These are phyloP conservation scores for Callyntrura sp. DNA, from an alignment of 2,888 invertebrate genomes.

Conservation along the genomic window DNA sequence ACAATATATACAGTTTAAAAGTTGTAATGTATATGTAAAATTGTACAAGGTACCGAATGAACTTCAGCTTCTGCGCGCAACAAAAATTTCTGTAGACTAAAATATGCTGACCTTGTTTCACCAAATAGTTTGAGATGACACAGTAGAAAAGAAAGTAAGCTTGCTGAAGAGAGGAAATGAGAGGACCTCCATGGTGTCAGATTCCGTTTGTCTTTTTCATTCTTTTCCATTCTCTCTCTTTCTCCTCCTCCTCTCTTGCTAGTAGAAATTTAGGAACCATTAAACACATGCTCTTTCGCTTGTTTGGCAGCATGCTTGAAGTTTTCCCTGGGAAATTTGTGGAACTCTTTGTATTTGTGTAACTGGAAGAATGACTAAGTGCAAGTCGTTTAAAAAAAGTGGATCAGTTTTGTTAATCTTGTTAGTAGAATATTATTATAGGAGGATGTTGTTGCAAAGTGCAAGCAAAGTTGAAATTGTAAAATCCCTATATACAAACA, in stretches of 20 bases:
- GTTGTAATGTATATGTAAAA: too few relatives aligned
- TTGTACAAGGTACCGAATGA: too few relatives aligned
- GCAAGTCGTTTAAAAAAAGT: constrained; percentile 42
- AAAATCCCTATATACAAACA: constrained; percentile 22
- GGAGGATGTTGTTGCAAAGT: constrained; percentile 25
- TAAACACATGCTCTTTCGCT: constrained; percentile 55
- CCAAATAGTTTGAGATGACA: background rate
- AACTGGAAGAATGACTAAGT: background rate
- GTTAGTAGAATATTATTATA: constrained; percentile 21
- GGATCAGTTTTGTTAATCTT: constrained; percentile 49
- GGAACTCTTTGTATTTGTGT: constrained; percentile 1
- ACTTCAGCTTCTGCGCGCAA: background rate
- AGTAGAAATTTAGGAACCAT: constrained; percentile 51
- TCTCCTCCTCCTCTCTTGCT: background rate
- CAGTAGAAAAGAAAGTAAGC: constrained; percentile 12
- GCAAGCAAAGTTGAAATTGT: constrained; percentile 31
- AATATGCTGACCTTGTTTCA: constrained; percentile 65
- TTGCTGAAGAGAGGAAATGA: background rate
- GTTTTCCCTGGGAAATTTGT: constrained; percentile 28
- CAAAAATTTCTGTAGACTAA: constrained; percentile 22
- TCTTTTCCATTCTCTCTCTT: background rate
- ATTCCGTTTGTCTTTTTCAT: background rate
- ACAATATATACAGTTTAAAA: too few relatives aligned
- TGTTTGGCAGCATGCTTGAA: constrained; percentile 7
- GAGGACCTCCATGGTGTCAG: background rate